Base-by-base conservation (phyloP, 1,140 invertebrate genomes). In the Drosophila athabasca region DNA sequence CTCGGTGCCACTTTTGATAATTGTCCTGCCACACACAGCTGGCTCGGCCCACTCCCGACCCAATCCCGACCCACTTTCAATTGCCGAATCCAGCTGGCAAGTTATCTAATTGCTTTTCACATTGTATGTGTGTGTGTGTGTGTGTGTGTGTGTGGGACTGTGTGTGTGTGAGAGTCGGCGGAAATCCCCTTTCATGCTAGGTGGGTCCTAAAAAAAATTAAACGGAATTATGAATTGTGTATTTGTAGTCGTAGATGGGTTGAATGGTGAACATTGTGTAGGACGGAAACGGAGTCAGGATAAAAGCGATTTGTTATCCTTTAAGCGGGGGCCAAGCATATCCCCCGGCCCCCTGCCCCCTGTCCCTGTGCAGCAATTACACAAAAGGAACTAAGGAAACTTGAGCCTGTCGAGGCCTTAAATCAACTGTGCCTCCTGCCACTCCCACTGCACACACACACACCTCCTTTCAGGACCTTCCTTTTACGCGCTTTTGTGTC, bases 41-140 rank as follows among this genome's bases (percentile, higher is more conserved):
- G 73, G 79, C 48, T 59, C 59, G 58, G 7, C 2, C 35, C 35
- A 39, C 11, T 39, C 11, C 11, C 3, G 11, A 19, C 17, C 19
- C 41, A 50, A 29, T 58, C 35, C 35, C 44, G 6, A 15, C 51
- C 74, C 62, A 52, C 62, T 76, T 67, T 65, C 79, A 79, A 88
- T 72, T 87, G 74, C 65, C 62, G 69, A 55, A 69, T 73, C 74
- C 60, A 70, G 77, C 69, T 84, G 62, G 59, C 78, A 60, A 62
- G 76, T 76, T 76, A 85, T 85, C 82, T 87, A 87, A 87, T 87
- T 87, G 82, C 82, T 87, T 87, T 87, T 60, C 70, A 59, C 64
- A 75, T 78, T 31, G 9, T 7, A 9, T 29, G 19, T 29, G 15
- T 31, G 13, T 15, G 22, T n/a, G 26, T 24, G 60, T 31, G 4